Conservation (phyloP, 1,140 invertebrate species). For the Drosophila baimaii region DNA sequence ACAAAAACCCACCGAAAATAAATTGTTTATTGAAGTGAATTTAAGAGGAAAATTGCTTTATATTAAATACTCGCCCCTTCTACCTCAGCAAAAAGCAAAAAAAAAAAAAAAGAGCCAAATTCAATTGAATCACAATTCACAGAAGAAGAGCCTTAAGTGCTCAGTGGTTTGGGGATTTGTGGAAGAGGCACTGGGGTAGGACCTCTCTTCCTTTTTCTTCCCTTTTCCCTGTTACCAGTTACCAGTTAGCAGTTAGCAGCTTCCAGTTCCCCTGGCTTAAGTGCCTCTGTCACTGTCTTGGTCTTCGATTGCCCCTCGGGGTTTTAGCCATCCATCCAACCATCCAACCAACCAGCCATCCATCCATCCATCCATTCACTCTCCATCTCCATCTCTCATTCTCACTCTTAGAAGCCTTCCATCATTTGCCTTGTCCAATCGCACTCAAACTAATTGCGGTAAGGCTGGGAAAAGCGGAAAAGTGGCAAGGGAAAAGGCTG, state of each 20-base stretch:
- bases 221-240: slow-evolving; percentile 11
- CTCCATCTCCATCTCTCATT: neutral
- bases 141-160: slow-evolving; percentile 28
- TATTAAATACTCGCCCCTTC: slow-evolving; percentile 67
- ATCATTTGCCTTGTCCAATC: slow-evolving; percentile 36
- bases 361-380: neutral
- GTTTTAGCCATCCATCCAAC: slow-evolving; percentile 7
- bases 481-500: neutral
- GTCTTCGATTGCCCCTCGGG: slow-evolving; percentile 50
- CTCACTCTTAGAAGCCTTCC: slow-evolving; percentile 14
- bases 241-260: neutral
- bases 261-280: slow-evolving; percentile 30
- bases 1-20: slow-evolving; percentile 24
- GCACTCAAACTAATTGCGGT: slow-evolving; percentile 56
- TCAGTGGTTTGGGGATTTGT: slow-evolving; percentile 8
- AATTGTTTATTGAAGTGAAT: slow-evolving; percentile 81
- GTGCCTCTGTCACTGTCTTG: slow-evolving; percentile 52
- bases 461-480: slow-evolving; percentile 19
- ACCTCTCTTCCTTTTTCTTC: neutral
- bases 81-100: too few species aligned
- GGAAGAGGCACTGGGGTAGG: neutral
- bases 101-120: slow-evolving; percentile 15
- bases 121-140: slow-evolving; percentile 45
- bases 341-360: slow-evolving; percentile 14
- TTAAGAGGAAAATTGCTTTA: slow-evolving; percentile 80